These are phyloP conservation scores for Henicopernis longicauda DNA, from an alignment of 2,113 vertebrate species.

Conservation along the genomic window DNA sequence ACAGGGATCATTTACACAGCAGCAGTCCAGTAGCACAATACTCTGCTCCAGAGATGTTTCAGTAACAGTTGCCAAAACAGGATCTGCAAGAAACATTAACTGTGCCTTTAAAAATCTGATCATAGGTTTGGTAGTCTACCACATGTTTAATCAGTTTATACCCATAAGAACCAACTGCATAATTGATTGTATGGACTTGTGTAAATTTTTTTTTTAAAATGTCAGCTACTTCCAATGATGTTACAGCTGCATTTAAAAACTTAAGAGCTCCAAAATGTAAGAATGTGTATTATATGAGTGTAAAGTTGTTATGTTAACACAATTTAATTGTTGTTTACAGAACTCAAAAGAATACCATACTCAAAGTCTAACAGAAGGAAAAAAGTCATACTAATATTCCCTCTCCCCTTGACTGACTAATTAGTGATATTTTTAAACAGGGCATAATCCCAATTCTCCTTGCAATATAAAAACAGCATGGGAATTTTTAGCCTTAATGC, in stretches of 20 bases:
- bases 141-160: not conserved
- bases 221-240: not conserved
- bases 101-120: not conserved
- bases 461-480: not conserved
- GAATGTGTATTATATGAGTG: not conserved
- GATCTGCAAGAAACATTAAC: not conserved
- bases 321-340: not conserved
- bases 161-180: not conserved
- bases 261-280: not conserved
- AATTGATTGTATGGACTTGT: not conserved
- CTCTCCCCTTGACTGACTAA: not conserved
- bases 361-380: not conserved
- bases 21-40: not conserved
- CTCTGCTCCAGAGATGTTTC: not conserved
- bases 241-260: not conserved
- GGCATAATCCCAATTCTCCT: not conserved
- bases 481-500: not conserved
- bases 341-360: not conserved
- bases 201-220: not conserved
- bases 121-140: not conserved
- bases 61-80: not conserved
- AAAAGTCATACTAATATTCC: not conserved
- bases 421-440: not conserved
- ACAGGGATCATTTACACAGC: not conserved
- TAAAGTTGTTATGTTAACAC: not conserved